Conservation (phyloP, 1,140 invertebrate genomes). For the Drosophila novamexicana region DNA sequence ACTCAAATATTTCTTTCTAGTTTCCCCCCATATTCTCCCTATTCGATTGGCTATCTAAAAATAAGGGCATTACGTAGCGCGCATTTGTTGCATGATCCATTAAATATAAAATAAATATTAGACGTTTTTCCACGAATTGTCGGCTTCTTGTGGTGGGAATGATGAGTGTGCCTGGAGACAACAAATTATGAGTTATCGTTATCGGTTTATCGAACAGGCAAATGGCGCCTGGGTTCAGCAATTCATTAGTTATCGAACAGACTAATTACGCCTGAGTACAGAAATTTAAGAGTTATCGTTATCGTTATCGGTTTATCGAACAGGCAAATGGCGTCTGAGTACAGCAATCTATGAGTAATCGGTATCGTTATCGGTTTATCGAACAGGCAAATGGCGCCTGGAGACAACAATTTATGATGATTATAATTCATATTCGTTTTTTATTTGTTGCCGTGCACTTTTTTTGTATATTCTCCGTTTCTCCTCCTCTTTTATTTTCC, state of each 20-base stretch:
- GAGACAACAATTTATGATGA: slow-evolving; percentile 29
- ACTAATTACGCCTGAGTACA: no score
- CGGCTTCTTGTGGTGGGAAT: no score
- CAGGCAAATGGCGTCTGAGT: not conserved
- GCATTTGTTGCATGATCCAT: no score
- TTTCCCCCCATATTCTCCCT: no score
- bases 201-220: no score
- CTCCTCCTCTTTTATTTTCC: not conserved
- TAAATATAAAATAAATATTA: not conserved
- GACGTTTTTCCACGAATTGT: no score
- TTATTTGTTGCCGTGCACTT: slow-evolving; percentile 7
- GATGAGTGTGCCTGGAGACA: not conserved
- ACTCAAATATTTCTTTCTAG: no score
- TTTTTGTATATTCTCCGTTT: no score
- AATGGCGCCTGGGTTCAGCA: no score
- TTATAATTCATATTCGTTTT: slow-evolving; percentile 5
- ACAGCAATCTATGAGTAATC: not conserved
- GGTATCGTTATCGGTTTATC: slow-evolving; percentile 43
- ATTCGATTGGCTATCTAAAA: not conserved
- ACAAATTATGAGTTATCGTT: no score
- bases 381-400: slow-evolving; percentile 2
- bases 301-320: slow-evolving; percentile 36
- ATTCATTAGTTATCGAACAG: no score
- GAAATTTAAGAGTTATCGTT: not conserved
- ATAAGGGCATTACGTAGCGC: not conserved